phyloP scores from a whole-genome alignment of 2,113 vertebrate species.

The Oncorhynchus keta region DNA sequence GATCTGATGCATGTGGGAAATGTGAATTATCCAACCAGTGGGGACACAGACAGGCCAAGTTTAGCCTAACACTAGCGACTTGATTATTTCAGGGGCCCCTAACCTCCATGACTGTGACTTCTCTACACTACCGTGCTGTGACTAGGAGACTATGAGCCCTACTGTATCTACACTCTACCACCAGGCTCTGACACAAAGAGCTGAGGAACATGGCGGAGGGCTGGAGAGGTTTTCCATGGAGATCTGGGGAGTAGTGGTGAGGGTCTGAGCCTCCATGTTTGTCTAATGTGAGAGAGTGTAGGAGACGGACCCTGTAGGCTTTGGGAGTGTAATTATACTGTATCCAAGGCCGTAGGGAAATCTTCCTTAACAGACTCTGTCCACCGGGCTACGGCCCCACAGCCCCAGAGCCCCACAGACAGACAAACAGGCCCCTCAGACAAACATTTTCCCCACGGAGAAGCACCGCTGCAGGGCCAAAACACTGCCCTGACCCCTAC shows the following conservation, averaged over 20 bases:
- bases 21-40: slow-evolving; percentile 20
- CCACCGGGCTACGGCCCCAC: not conserved
- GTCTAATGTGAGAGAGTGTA: slow-evolving; percentile 62
- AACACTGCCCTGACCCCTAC: slow-evolving; percentile 56
- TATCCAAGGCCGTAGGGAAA: slow-evolving; percentile 64
- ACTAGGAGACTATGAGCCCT: slow-evolving; percentile 26
- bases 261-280: slow-evolving; percentile 47
- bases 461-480: slow-evolving; percentile 59
- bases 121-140: slow-evolving; percentile 32
- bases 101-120: slow-evolving; percentile 40
- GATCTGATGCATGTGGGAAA: slow-evolving; percentile 28
- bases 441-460: slow-evolving; percentile 8
- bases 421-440: slow-evolving; percentile 41
- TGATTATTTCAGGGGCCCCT: slow-evolving; percentile 4
- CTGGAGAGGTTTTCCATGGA: slow-evolving; percentile 58
- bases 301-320: slow-evolving; percentile 65
- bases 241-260: slow-evolving; percentile 67
- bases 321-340: slow-evolving; percentile 75
- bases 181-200: slow-evolving; percentile 60
- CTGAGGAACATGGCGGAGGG: slow-evolving; percentile 45
- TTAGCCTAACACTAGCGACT: slow-evolving; percentile 27
- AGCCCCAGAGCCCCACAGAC: slow-evolving; percentile 35
- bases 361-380: slow-evolving; percentile 59
- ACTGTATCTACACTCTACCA: slow-evolving; percentile 41
- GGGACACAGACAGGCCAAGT: slow-evolving; percentile 29